A percentile compares a stretch with the other conserved stretches of the same genome.
Evolutionary conservation across 2,797 vertebrate species (phyloP).

Genomic region (Hyperoplus immaculatus): DNA sequence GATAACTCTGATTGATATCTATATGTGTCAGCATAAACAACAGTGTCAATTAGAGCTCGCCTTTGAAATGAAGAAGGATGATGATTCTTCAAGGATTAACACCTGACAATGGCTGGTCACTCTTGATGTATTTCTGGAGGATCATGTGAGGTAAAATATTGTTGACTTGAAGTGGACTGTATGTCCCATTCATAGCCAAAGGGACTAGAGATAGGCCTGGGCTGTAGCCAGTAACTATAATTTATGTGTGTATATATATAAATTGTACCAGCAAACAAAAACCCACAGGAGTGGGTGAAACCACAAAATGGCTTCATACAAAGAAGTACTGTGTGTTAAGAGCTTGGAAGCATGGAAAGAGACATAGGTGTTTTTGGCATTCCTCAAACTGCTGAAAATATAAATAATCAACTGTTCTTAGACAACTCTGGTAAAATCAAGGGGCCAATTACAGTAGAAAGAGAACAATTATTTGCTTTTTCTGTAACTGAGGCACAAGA

Average conservation of each 20-base stretch:
- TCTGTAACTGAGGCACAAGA: conserved; percentile 19
- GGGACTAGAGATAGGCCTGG: conserved; percentile 3
- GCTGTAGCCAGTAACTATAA: not conserved
- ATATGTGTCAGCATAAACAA: conserved; percentile 25
- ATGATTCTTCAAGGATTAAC: conserved; percentile 44
- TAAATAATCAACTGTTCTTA: conserved; percentile 60
- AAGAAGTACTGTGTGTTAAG: conserved; percentile 64
- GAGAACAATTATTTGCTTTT: conserved; percentile 12
- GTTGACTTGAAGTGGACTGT: conserved; percentile 5
- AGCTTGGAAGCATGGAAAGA: conserved; percentile 30
- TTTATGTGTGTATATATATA: conserved; percentile 3
- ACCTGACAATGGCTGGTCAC: conserved; percentile 12
- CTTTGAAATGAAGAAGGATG: conserved; percentile 61
- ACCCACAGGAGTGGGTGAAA: conserved; percentile 50
- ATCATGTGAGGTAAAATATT: conserved; percentile 28
- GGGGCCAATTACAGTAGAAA: conserved; percentile 4
- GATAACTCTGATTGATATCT: conserved; percentile 48
- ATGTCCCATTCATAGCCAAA: conserved; percentile 5
- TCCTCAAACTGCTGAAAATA: conserved; percentile 56
- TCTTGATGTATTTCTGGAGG: conserved; percentile 1
- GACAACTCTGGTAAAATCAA: conserved; percentile 36
- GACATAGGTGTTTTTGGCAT: conserved; percentile 65
- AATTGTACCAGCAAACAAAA: conserved; percentile 41
- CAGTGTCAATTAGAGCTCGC: conserved; percentile 30
- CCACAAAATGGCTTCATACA: conserved; percentile 60